These are phyloP conservation scores for Distichodus sexfasciatus DNA, from an alignment of 2,797 vertebrate species.

Conservation along the genomic window DNA sequence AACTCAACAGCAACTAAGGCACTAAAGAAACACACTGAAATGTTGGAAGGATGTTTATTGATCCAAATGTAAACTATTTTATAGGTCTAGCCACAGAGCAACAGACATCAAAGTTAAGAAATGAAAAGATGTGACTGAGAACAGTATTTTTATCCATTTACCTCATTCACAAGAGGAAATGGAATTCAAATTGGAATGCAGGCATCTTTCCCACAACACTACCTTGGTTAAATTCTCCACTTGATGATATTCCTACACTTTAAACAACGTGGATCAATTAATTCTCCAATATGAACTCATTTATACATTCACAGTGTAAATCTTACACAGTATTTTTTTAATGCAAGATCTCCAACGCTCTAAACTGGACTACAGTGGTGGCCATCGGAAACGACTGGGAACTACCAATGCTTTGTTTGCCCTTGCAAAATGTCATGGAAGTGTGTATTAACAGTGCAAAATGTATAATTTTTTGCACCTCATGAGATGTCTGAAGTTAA, in stretches of 20 bases:
- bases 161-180: no score
- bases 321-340: not conserved
- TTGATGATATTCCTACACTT: no score
- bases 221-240: no score
- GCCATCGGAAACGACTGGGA: no score
- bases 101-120: not conserved
- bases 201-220: no score
- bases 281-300: not conserved
- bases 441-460: not conserved
- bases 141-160: no score
- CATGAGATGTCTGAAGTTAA: not conserved
- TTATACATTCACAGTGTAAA: not conserved
- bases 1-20: constrained; percentile 38
- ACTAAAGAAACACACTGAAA: constrained; percentile 21
- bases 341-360: no score
- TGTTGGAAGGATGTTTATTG: constrained; percentile 29
- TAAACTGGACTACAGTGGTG: no score
- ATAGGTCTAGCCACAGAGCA: constrained; percentile 21
- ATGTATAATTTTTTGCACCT: not conserved
- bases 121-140: not conserved
- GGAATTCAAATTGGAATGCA: no score
- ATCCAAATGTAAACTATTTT: constrained; percentile 21
- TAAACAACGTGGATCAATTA: not conserved
- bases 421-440: not conserved
- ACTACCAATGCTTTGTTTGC: not conserved